Evolutionary conservation across 2,797 vertebrate species (phyloP).

Genomic region (Ataeniobius toweri): DNA sequence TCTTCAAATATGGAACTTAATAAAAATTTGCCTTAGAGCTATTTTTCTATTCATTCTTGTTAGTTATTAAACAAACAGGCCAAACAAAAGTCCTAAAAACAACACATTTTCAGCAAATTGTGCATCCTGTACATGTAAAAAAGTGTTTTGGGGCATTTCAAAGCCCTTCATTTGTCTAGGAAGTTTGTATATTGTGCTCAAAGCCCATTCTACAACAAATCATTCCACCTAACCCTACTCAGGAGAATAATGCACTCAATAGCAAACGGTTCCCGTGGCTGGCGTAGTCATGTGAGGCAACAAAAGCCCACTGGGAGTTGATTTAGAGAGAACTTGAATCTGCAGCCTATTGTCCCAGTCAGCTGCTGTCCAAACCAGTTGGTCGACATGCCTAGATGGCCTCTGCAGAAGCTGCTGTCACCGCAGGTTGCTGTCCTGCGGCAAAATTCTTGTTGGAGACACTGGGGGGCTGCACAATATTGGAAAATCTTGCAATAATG

Average conservation of each 20-base stretch:
- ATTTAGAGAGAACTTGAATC: constrained; percentile 66
- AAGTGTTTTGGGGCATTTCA: constrained; percentile 28
- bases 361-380: constrained; percentile 14
- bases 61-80: background rate
- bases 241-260: constrained; percentile 53
- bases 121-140: constrained; percentile 16
- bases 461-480: too few species aligned
- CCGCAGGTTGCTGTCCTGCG: constrained; percentile 7
- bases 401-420: background rate
- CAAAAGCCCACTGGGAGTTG: constrained; percentile 43
- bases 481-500: too few species aligned
- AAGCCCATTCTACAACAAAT: constrained; percentile 44
- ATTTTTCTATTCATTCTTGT: background rate
- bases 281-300: constrained; percentile 44
- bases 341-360: constrained; percentile 53
- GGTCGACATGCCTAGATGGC: constrained; percentile 14
- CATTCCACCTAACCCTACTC: constrained; percentile 44
- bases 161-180: constrained; percentile 35
- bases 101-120: background rate
- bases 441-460: background rate
- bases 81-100: background rate
- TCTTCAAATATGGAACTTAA: background rate
- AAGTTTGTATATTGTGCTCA: constrained; percentile 51
- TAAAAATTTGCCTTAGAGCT: background rate
- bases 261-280: constrained; percentile 28